Evolutionary conservation across 2,797 vertebrate genomes (phyloP).

Genomic region (Chanos chanos): DNA sequence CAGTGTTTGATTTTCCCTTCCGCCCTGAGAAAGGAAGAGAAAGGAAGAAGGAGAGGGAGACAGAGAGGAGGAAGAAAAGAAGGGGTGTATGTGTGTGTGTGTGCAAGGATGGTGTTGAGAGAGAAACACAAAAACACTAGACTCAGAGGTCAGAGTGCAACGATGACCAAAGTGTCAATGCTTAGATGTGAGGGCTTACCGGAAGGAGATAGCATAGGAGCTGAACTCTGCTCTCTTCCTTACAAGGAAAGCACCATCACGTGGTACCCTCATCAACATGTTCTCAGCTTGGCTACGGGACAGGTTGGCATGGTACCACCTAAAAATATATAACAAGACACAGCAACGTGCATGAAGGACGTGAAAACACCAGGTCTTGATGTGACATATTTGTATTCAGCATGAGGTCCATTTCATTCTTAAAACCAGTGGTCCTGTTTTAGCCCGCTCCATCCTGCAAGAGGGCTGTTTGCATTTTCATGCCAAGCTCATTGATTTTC

Average conservation of each 20-base stretch:
- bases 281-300: slow-evolving; percentile 91
- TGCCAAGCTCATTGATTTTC: too few relatives aligned
- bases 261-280: slow-evolving; percentile 97
- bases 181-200: slow-evolving; percentile 64
- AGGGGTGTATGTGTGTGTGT: not conserved
- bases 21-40: slow-evolving; percentile 67
- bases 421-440: not conserved
- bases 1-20: slow-evolving; percentile 99
- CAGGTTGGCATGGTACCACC: slow-evolving; percentile 96
- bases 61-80: not conserved
- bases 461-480: too few relatives aligned
- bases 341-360: slow-evolving; percentile 1
- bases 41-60: not conserved
- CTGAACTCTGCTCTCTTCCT: slow-evolving; percentile 90
- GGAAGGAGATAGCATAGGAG: slow-evolving; percentile 97
- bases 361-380: not conserved
- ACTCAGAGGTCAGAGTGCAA: too few relatives aligned
- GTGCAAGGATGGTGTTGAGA: too few relatives aligned
- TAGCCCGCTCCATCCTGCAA: not conserved
- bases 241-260: slow-evolving; percentile 94
- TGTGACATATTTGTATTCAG: too few relatives aligned
- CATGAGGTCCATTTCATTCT: too few relatives aligned
- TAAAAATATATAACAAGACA: slow-evolving; percentile 45
- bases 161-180: too few relatives aligned
- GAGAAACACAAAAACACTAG: not conserved